These are phyloP conservation scores for Petrosia ficiformis DNA, from an alignment of 37 sponge, comb jelly and placozoan species.

Conservation along the genomic window DNA sequence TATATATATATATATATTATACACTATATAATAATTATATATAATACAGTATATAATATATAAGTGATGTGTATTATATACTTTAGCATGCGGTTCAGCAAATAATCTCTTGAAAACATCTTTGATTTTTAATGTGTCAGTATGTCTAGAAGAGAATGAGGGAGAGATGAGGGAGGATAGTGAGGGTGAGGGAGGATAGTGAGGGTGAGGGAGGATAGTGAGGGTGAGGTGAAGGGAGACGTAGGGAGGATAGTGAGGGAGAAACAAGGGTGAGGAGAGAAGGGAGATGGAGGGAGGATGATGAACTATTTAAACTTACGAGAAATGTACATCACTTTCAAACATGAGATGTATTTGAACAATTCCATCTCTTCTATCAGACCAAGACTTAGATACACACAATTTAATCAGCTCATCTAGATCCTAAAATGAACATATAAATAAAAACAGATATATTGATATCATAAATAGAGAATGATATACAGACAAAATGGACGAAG, in stretches of 20 bases:
- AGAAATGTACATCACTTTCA: conserved; percentile 47
- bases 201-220: too few relatives aligned
- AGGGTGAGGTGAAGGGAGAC: neutral
- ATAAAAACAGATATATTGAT: neutral
- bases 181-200: too few relatives aligned
- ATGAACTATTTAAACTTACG: conserved; percentile 38
- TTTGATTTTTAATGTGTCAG: conserved; percentile 37
- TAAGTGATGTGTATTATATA: conserved; percentile 6
- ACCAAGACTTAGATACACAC: conserved; percentile 62
- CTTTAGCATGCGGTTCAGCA: conserved; percentile 70
- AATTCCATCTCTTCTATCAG: conserved; percentile 74
- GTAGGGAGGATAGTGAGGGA: neutral
- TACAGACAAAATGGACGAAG: too few relatives aligned
- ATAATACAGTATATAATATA: neutral
- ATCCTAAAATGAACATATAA: conserved; percentile 32
- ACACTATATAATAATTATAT: neutral
- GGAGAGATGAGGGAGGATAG: neutral
- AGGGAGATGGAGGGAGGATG: neutral
- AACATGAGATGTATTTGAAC: conserved; percentile 71
- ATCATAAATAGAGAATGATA: too few relatives aligned
- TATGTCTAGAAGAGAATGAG: conserved; percentile 1
- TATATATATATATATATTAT: too few relatives aligned
- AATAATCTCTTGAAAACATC: conserved; percentile 67
- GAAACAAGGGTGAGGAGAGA: neutral
- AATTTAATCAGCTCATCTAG: conserved; percentile 57